Evolutionary conservation across 2,888 invertebrate genomes (phyloP).

Genomic region (Luperina testacea): DNA sequence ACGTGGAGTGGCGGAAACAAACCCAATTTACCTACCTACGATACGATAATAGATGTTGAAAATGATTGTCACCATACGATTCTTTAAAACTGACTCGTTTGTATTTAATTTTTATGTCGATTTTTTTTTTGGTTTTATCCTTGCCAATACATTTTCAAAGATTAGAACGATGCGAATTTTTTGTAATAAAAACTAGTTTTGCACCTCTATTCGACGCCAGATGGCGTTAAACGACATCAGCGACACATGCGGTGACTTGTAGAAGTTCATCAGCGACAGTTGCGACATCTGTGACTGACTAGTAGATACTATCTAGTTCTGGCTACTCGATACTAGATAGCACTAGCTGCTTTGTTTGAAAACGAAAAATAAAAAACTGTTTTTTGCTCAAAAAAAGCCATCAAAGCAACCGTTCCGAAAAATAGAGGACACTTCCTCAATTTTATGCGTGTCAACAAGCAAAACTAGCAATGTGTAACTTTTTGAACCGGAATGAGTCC

Average conservation of each 20-base stretch:
- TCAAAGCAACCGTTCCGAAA: background rate
- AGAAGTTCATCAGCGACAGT: conserved; percentile 40
- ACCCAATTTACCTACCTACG: background rate
- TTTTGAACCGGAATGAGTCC: background rate
- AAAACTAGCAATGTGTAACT: background rate
- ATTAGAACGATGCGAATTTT: background rate
- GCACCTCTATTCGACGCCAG: conserved; percentile 69
- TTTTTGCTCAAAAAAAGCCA: background rate
- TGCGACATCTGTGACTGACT: conserved; percentile 61
- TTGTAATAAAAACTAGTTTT: background rate
- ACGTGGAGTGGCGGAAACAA: background rate
- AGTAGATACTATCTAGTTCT: conserved; percentile 37
- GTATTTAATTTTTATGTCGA: background rate
- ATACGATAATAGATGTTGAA: background rate
- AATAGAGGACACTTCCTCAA: background rate
- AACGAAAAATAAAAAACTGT: background rate
- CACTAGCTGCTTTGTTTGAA: conserved; percentile 9
- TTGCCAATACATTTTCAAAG: too few relatives aligned
- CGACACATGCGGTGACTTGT: conserved; percentile 44
- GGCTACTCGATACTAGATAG: conserved; percentile 66
- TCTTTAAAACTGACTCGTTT: background rate
- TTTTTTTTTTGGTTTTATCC: background rate
- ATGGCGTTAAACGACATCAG: conserved; percentile 64
- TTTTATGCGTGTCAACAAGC: background rate
- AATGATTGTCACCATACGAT: background rate